Evolutionary conservation across 2,888 invertebrate species (phyloP).

Genomic region (Maniola hyperantus): DNA sequence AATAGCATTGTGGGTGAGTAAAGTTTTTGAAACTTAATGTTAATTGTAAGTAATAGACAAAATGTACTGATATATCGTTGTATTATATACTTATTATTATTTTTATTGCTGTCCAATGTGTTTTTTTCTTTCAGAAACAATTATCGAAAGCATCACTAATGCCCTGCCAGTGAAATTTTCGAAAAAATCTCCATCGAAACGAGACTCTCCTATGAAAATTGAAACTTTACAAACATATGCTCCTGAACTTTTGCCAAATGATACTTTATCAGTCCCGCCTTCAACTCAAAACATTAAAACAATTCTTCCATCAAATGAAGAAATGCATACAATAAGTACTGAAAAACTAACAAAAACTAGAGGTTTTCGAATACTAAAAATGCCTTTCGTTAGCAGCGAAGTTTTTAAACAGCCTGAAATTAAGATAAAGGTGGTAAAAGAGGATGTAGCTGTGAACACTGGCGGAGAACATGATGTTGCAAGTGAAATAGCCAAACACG

Average conservation of each 20-base stretch:
- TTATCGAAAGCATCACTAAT: conserved; percentile 67
- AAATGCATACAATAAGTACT: conserved; percentile 20
- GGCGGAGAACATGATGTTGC: conserved; percentile 65
- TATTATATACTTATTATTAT: background rate
- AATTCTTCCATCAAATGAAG: conserved; percentile 39
- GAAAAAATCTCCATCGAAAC: conserved; percentile 53
- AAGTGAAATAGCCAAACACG: conserved; percentile 64
- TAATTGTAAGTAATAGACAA: background rate
- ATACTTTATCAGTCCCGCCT: conserved; percentile 50
- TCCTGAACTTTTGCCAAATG: conserved; percentile 63
- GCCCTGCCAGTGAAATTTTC: conserved; percentile 65
- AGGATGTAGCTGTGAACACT: conserved; percentile 64
- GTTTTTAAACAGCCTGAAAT: conserved; percentile 56
- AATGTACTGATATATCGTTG: no score
- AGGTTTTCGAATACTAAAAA: conserved; percentile 66
- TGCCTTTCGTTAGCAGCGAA: conserved; percentile 69
- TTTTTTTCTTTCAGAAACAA: conserved; percentile 54
- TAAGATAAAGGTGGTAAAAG: conserved; percentile 46
- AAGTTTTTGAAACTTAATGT: background rate
- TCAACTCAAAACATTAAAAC: conserved; percentile 35
- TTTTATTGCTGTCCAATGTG: background rate
- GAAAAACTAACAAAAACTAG: conserved; percentile 2
- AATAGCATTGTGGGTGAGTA: conserved; percentile 69
- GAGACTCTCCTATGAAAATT: conserved; percentile 59
- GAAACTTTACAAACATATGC: conserved; percentile 61